Evolutionary conservation across 1,140 invertebrate genomes (phyloP).

Genomic region (Drosophila jambulina): DNA sequence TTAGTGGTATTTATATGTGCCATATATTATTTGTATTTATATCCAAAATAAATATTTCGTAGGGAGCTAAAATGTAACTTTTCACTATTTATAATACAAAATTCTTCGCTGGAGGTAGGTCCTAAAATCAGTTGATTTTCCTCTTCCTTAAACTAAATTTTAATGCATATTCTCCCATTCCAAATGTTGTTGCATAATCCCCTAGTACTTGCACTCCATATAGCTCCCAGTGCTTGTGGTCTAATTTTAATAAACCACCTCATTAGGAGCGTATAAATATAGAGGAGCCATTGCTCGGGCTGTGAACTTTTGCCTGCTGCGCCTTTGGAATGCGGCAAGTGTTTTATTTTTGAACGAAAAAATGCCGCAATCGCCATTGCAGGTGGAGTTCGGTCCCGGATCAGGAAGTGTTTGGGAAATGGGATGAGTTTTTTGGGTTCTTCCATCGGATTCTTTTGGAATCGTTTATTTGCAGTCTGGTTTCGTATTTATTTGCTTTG

Average conservation of each 20-base stretch:
- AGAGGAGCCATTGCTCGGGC: conserved; percentile 54
- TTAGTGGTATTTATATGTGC: not conserved
- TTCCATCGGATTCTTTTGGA: not conserved
- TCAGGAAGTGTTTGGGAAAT: conserved; percentile 16
- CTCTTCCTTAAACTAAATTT: not conserved
- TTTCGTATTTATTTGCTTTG: conserved; percentile 48
- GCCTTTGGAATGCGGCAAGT: conserved; percentile 54
- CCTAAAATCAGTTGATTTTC: not conserved
- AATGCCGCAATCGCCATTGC: conserved; percentile 46
- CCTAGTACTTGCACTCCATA: conserved; percentile 3
- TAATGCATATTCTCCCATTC: not conserved
- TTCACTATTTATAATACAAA: too few species aligned
- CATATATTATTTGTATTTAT: not conserved
- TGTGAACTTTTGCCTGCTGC: conserved; percentile 49
- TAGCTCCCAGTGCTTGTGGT: conserved; percentile 21
- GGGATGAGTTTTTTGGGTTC: conserved; percentile 1
- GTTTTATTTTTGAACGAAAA: conserved; percentile 60
- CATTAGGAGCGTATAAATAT: conserved; percentile 60
- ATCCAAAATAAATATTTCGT: not conserved
- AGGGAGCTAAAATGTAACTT: too few species aligned
- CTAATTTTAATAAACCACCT: conserved; percentile 49
- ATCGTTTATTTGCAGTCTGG: conserved; percentile 27
- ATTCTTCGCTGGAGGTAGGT: too few species aligned
- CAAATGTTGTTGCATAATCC: conserved; percentile 19
- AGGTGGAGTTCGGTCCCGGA: conserved; percentile 19